Evolutionary conservation across 1,140 invertebrate species (phyloP), one percentile per base, ranked within the genome.

Genomic region (Planococcus citri): DNA sequence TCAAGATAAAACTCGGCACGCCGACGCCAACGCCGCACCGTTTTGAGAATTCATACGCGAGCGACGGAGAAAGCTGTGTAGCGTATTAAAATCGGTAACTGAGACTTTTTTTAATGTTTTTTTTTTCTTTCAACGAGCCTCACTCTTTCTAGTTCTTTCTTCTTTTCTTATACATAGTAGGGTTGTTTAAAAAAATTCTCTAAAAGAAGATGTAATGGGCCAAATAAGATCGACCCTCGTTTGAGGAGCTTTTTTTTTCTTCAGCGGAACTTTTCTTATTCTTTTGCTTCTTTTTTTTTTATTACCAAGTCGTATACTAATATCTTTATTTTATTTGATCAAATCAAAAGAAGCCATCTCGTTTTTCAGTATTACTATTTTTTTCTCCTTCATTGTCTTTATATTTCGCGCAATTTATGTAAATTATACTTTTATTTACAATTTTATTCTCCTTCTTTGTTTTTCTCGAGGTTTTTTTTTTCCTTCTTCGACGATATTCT

Each of bases 221-320:
- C 41, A 51, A 51, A 51, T 51, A 51, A 51, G 41, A 51, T 51
- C 41, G 41, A 51, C 41, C 41, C 41, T 51, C 41, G 41, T 51
- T 51, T 51, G 41, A 51, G 41, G 14, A 37, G n/a, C 14, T 37
- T 37, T 51, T 51, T 51, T 51, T 51, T 51, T 51, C 3, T 20
- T 3, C 41, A 17, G 6, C 14, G 6, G 33, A 37, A 37, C 33
- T 6, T 37, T 37, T 37, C 33, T 37, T 37, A 8, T n/a, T 37
- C 33, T 37, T 14, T 37, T 37, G 6, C 33, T 37, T 37, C 33
- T 37, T 14, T 37, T 51, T 51, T 51, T 51, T 51, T 51, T 51
- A 51, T 51, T 51, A 51, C 6, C 17, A 51, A 51, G n/a, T 51
- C 41, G 6, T 14, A n/a, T n/a, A 51, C 12, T 51, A 51, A 51